phyloP scores from a whole-genome alignment of 1,140 invertebrate species.

The Drosophila chauvacae region DNA sequence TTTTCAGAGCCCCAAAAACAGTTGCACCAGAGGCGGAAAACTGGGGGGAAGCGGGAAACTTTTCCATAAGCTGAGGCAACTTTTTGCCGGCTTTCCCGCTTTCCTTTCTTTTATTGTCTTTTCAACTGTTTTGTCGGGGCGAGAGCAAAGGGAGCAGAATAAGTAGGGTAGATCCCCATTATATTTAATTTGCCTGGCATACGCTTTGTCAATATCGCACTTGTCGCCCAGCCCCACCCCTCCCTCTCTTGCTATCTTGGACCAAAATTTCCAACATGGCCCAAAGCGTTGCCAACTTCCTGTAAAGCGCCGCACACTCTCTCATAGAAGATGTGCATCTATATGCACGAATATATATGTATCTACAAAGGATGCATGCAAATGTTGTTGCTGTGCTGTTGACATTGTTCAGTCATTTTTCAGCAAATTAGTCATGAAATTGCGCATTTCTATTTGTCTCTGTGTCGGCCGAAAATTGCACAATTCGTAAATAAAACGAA shows the following conservation, averaged over 20 bases:
- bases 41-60: constrained; percentile 39
- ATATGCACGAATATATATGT: constrained; percentile 11
- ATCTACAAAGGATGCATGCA: constrained; percentile 59
- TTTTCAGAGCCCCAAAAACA: constrained; percentile 13
- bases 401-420: constrained; percentile 73
- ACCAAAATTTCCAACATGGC: constrained; percentile 66
- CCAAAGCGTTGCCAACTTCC: constrained; percentile 74
- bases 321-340: constrained; percentile 4
- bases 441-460: constrained; percentile 68
- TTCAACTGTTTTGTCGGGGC: constrained; percentile 52
- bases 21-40: not conserved
- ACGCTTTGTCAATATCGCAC: constrained; percentile 78
- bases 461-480: constrained; percentile 34
- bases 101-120: constrained; percentile 45
- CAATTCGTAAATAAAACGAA: constrained; percentile 43
- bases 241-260: constrained; percentile 1
- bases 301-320: constrained; percentile 45
- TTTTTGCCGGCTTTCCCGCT: constrained; percentile 51
- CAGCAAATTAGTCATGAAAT: constrained; percentile 75
- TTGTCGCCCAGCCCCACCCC: not conserved
- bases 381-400: constrained; percentile 51
- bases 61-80: constrained; percentile 62
- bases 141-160: constrained; percentile 26
- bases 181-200: constrained; percentile 78
- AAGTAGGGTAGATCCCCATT: constrained; percentile 57